A percentile compares a stretch with the other conserved stretches of the same genome.
Conservation (phyloP, 2,888 invertebrate genomes). For the Trichacis sp. region DNA sequence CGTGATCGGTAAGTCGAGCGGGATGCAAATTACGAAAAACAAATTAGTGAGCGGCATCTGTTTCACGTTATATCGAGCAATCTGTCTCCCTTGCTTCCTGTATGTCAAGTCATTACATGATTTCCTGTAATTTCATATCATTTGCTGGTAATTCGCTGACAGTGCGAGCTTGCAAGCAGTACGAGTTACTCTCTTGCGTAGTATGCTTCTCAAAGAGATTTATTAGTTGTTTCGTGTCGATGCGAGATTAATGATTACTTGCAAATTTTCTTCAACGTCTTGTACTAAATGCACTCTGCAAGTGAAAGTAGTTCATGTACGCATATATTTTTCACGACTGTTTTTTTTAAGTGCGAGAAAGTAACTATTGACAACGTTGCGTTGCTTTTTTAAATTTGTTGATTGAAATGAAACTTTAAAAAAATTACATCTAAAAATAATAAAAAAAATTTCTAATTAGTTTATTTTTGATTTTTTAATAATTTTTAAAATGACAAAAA, state of each 20-base stretch:
- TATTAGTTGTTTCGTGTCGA: conserved; percentile 19
- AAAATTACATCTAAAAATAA: too few species aligned
- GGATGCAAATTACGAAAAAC: too few species aligned
- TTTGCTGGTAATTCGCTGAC: conserved; percentile 25
- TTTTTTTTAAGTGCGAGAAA: too few species aligned
- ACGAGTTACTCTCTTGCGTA: conserved; percentile 10
- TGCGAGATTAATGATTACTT: conserved; percentile 17
- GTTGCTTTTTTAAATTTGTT: too few species aligned
- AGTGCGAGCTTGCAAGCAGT: conserved; percentile 14
- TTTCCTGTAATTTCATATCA: conserved; percentile 31
- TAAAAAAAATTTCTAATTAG: too few species aligned
- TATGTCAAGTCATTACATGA: conserved; percentile 23
- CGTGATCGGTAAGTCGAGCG: too few species aligned
- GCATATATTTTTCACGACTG: too few species aligned
- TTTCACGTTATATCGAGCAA: conserved; percentile 17
- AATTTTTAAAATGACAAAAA: too few species aligned
- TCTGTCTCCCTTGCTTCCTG: conserved; percentile 27
- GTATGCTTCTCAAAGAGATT: conserved; percentile 13
- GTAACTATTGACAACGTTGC: too few species aligned
- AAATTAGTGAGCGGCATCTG: conserved; percentile 30
- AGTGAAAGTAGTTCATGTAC: neutral
- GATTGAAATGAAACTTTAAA: too few species aligned
- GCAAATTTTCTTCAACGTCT: conserved; percentile 15
- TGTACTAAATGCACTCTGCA: neutral
- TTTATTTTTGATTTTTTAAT: too few species aligned